Percentiles rank a stretch among this genome's conserved stretches.
phyloP scores from a whole-genome alignment of 2,797 vertebrate species.

The Lateolabrax maculatus region DNA sequence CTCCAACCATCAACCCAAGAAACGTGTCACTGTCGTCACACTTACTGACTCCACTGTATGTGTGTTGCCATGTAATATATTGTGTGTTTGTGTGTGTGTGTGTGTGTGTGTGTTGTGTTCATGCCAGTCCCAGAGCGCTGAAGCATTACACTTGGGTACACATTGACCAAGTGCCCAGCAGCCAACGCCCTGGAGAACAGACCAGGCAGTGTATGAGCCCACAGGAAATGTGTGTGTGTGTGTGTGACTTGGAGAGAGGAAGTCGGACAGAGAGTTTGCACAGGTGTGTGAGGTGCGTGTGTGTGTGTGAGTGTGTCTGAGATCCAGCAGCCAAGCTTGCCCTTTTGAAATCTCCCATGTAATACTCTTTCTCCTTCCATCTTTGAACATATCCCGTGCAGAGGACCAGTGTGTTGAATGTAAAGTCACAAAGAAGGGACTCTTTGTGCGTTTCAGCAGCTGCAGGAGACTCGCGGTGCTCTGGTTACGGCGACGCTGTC shows the following conservation, averaged over 20 bases:
- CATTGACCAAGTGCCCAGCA: conserved; percentile 63
- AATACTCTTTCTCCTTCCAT: conserved; percentile 48
- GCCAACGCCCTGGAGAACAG: conserved; percentile 78
- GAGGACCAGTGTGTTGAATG: conserved; percentile 44
- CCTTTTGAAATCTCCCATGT: conserved; percentile 50
- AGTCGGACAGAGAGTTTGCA: conserved; percentile 73
- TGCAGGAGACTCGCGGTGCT: conserved; percentile 38
- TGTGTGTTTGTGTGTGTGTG: conserved; percentile 15
- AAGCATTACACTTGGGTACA: conserved; percentile 68
- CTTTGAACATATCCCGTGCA: conserved; percentile 53
- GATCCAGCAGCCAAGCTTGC: conserved; percentile 38
- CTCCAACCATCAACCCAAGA: not conserved
- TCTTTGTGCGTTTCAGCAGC: conserved; percentile 56
- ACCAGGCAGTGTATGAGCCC: conserved; percentile 69
- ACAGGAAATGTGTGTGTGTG: conserved; percentile 62
- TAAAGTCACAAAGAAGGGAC: conserved; percentile 55
- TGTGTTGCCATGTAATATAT: conserved; percentile 26
- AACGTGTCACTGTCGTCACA: not conserved
- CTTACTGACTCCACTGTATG: not conserved
- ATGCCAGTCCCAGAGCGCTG: conserved; percentile 80
- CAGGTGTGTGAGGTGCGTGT: conserved; percentile 72
- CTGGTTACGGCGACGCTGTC: conserved; percentile 42
- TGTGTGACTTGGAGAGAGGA: conserved; percentile 55
- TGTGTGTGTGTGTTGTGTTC: conserved; percentile 54
- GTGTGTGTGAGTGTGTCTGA: conserved; percentile 51